phyloP scores from a whole-genome alignment of 2,113 vertebrate genomes.

The Corythoichthys intestinalis region DNA sequence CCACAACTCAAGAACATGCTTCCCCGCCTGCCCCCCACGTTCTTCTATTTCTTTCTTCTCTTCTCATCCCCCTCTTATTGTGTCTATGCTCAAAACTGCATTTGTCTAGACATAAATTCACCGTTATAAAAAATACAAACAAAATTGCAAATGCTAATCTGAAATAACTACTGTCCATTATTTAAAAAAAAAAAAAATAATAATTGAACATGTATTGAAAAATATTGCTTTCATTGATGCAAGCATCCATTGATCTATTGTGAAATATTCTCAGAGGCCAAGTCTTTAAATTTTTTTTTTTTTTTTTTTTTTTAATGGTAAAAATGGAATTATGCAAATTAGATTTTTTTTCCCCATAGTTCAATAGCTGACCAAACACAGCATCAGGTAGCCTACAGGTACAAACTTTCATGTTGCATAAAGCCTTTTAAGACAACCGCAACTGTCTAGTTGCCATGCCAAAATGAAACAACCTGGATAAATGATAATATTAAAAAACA shows the following conservation, averaged over 20 bases:
- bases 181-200: background rate
- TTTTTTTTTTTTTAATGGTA: no score
- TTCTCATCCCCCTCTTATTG: background rate
- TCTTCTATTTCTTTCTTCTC: slow-evolving; percentile 7
- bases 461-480: no score
- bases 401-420: no score
- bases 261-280: background rate
- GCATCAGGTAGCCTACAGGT: no score
- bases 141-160: background rate
- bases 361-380: no score
- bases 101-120: background rate
- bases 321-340: no score
- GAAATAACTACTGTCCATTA: background rate
- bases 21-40: slow-evolving; percentile 25
- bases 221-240: background rate
- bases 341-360: no score
- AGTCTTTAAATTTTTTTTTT: background rate
- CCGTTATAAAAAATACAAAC: background rate
- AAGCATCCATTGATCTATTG: background rate
- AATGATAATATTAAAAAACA: no score
- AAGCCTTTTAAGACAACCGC: no score
- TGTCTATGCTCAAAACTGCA: background rate
- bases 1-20: slow-evolving; percentile 45
- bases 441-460: no score
- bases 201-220: background rate